Evolutionary conservation across 2,113 vertebrate species (phyloP), one percentile per base, ranked within the genome.

Genomic region (Tinamus guttatus): DNA sequence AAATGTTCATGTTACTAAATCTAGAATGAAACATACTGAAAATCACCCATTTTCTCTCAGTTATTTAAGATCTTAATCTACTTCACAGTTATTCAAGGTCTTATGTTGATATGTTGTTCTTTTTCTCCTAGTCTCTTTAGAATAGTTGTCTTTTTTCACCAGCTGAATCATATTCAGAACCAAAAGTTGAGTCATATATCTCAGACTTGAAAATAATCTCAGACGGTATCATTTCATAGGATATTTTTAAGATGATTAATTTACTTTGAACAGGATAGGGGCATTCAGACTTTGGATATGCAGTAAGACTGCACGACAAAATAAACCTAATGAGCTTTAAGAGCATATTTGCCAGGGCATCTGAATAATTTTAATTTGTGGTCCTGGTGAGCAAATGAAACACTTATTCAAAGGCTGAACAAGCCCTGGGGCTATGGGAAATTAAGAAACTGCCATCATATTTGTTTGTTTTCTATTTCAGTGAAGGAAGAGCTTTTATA

Each of bases 131-230:
- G 10, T 80, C 63, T 91, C 41, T 51, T 41, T 70, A 60, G 8
- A 64, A 70, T 47, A 63, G 41, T 75, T 45, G 17, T 80, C 59
- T 85, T 94, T 87, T 85, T 18, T 24, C 59, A 85, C 2, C 15
- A 90, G 27, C 51, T 77, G 71, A 87, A 85, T 93, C 71, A 93
- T 70, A 85, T 38, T 83, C 67, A 81, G 59, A 89, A 90, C 70
- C 54, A 65, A 81, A 91, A 24, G 16, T 81, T 92, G 68, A 94
- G 92, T 77, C 73, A 83, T 63, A 9, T 40, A 70, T 62, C 3
- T 20, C 21, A 91, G 94, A 91, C 5, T 13, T 62, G 21, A 36
- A 84, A 86, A 81, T 88, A 68, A 32, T 11, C n/a, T 21, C 30
- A 36, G 17, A 11, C 68, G 3, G 4, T 30, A 51, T 24, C 14